These are phyloP conservation scores for Gorsachius magnificus DNA, from an alignment of 2,797 vertebrate species.

Conservation along the genomic window DNA sequence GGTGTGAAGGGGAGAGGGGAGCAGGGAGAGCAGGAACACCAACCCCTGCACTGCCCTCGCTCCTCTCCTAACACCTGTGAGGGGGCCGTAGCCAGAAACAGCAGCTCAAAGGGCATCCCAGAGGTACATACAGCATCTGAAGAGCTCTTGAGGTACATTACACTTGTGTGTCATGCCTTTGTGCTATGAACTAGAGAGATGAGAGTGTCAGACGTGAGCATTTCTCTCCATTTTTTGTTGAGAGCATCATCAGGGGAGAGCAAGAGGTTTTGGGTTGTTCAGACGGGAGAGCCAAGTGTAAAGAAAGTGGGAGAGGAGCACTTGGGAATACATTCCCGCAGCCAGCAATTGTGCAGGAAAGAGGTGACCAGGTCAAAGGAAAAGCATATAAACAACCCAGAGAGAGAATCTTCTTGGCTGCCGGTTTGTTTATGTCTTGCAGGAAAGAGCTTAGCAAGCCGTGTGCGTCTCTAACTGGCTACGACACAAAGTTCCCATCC, in stretches of 20 bases:
- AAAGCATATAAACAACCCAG: conserved; percentile 26
- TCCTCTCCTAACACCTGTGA: not conserved
- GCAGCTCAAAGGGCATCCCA: not conserved
- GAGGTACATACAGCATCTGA: not conserved
- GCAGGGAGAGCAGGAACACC: not conserved
- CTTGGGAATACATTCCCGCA: conserved; percentile 6
- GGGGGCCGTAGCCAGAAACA: not conserved
- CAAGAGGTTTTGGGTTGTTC: not conserved
- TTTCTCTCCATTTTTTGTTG: not conserved
- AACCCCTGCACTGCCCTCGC: not conserved
- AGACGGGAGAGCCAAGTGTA: not conserved
- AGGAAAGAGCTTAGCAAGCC: not conserved
- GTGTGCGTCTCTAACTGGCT: not conserved
- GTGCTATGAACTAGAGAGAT: not conserved
- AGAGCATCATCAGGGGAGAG: not conserved
- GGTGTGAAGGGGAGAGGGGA: not conserved
- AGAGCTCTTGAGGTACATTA: not conserved
- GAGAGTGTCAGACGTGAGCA: not conserved
- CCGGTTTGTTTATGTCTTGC: conserved; percentile 35
- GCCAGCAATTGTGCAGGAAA: not conserved
- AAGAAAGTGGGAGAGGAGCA: not conserved
- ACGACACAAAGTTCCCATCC: not conserved
- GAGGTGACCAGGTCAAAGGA: conserved; percentile 47
- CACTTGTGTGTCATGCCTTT: not conserved
- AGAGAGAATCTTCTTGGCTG: conserved; percentile 29